Evolutionary conservation across 64 coral and sea anemone genomes (phyloP), one percentile per base, ranked within the genome.

Genomic region (Cladopsammia gracilis): DNA sequence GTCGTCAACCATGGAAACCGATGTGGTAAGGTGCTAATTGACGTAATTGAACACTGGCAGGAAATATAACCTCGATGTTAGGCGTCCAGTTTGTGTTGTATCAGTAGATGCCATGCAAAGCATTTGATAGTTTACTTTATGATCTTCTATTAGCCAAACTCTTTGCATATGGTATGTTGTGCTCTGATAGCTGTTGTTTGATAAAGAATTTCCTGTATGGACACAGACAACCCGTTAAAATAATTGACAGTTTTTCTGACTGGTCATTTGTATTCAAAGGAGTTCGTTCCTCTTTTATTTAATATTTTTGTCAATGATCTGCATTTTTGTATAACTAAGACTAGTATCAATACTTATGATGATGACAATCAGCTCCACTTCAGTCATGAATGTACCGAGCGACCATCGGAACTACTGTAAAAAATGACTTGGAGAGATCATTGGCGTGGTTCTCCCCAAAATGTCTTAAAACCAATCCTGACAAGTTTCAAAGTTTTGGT

Each of bases 401-500:
- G 43, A 84, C 53, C 64, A 91, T 83, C 56, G 79, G 84, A 44
- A 24, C 50, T 75, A 73, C 57, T 75, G 85, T 83, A 24, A 92
- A 84, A 48, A 60, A 83, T 58, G 77, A 25, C 49, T n/a, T 83
- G n/a, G 48, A 92, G 24, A 62, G 78, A 75, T 75, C 78, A 83
- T 34, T 74, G 25, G 25, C 14, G 23, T 75, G 68, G 66, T 84
- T 84, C 75, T 79, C 59, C 14, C 5, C 26, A 42, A 85, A 85
- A 62, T 86, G 58, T 19, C 90, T 86, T 0, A 85, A 85, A 82
- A 70, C 56, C 4, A 92, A 92, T 64, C 80, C 90, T 49, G 79
- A 85, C 18, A 92, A 92, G 59, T 85, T 92, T 9, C 90, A 92
- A 92, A 85, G 79, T 61, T 72, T 77, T 76, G 90, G 78, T 73